Evolutionary conservation across 2,113 vertebrate species (phyloP).

Genomic region (Leptodactylus fuscus): DNA sequence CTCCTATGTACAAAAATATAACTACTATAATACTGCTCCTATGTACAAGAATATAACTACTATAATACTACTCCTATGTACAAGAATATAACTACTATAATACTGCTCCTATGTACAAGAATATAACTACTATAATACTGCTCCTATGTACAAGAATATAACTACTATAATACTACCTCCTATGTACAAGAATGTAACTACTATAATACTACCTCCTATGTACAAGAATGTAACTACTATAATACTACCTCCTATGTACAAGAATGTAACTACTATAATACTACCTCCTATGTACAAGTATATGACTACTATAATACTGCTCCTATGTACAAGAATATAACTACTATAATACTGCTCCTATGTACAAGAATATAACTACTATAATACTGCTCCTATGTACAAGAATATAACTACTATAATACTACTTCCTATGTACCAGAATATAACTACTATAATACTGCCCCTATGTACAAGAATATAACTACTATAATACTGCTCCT

Average conservation of each 20-base stretch:
- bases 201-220: background rate
- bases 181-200: conserved; percentile 3
- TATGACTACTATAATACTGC: conserved; percentile 9
- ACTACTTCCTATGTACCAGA: background rate
- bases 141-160: background rate
- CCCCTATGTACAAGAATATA: background rate
- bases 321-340: background rate
- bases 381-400: background rate
- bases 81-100: too few relatives aligned
- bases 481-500: background rate
- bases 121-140: conserved; percentile 2
- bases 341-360: conserved; percentile 3
- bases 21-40: background rate
- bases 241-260: background rate
- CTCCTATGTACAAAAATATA: background rate
- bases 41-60: conserved; percentile 6
- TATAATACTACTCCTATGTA: background rate
- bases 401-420: conserved; percentile 14
- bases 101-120: background rate
- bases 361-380: background rate
- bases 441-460: conserved; percentile 13
- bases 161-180: conserved; percentile 3
- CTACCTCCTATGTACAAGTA: background rate
- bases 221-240: conserved; percentile 5
- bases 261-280: conserved; percentile 7